Conservation (phyloP, 2,113 vertebrate species). For the Patagioenas fasciata region DNA sequence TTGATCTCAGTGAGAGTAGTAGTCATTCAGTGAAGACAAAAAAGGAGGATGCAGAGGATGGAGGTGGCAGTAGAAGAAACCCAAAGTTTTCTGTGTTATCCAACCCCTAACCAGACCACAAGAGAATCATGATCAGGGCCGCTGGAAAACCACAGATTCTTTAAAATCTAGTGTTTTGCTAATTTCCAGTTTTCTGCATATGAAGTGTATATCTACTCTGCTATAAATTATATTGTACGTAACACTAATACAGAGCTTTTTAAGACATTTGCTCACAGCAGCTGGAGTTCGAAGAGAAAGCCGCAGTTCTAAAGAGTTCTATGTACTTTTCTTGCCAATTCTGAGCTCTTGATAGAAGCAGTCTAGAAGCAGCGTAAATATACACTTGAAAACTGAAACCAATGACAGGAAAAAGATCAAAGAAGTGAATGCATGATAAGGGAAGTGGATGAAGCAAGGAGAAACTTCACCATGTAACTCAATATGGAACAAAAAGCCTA, state of each 20-base stretch:
- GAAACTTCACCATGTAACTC: conserved; percentile 46
- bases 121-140: conserved; percentile 79
- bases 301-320: conserved; percentile 47
- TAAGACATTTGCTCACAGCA: conserved; percentile 56
- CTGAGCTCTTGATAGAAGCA: conserved; percentile 51
- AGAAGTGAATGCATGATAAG: conserved; percentile 55
- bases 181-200: conserved; percentile 66
- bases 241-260: conserved; percentile 39
- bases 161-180: conserved; percentile 60
- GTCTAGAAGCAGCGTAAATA: conserved; percentile 61
- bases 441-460: conserved; percentile 58
- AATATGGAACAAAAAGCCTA: conserved; percentile 23
- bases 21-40: conserved; percentile 81
- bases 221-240: background rate
- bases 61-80: conserved; percentile 79
- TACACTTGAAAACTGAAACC: conserved; percentile 71
- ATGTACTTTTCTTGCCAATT: conserved; percentile 60
- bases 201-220: conserved; percentile 59
- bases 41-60: conserved; percentile 81
- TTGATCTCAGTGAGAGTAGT: conserved; percentile 78
- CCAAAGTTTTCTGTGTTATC: conserved; percentile 79
- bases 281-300: conserved; percentile 22
- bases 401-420: conserved; percentile 67
- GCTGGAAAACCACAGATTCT: conserved; percentile 76
- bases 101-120: conserved; percentile 82